These are phyloP conservation scores for Vulpes ferrilata DNA, from an alignment of 2,113 vertebrate species.

Conservation along the genomic window DNA sequence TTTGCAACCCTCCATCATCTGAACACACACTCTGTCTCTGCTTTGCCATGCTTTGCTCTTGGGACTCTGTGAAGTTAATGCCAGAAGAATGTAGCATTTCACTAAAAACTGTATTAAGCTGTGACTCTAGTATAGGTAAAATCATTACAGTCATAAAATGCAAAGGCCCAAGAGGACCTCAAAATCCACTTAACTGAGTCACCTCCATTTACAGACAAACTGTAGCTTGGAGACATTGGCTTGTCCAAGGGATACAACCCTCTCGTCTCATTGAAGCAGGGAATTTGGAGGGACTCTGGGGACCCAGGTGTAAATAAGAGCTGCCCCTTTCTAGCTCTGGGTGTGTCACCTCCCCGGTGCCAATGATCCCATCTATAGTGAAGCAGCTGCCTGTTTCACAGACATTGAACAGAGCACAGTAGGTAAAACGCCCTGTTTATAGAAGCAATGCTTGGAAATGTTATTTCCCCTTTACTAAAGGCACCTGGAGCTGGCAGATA, in stretches of 20 bases:
- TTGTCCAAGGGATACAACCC: too few relatives aligned
- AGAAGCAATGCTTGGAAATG: neutral
- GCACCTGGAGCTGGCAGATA: neutral
- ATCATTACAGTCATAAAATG: neutral
- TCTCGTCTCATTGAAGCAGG: accelerated
- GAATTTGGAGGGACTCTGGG: neutral
- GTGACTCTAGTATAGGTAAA: neutral
- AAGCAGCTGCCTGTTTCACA: neutral
- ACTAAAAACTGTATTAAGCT: neutral
- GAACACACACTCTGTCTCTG: neutral
- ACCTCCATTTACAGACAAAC: neutral
- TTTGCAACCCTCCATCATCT: neutral
- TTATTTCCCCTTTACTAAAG: neutral
- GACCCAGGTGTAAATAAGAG: neutral
- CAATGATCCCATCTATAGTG: neutral
- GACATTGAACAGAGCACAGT: neutral
- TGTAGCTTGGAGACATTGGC: accelerated
- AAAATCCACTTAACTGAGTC: neutral
- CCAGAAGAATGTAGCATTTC: neutral
- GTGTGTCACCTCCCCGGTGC: neutral
- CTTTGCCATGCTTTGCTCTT: neutral
- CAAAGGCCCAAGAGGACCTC: too few relatives aligned
- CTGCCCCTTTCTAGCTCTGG: neutral
- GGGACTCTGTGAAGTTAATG: neutral
- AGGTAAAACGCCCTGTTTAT: neutral